Conservation (phyloP, 2,113 vertebrate species). For the Neomonachus schauinslandi region DNA sequence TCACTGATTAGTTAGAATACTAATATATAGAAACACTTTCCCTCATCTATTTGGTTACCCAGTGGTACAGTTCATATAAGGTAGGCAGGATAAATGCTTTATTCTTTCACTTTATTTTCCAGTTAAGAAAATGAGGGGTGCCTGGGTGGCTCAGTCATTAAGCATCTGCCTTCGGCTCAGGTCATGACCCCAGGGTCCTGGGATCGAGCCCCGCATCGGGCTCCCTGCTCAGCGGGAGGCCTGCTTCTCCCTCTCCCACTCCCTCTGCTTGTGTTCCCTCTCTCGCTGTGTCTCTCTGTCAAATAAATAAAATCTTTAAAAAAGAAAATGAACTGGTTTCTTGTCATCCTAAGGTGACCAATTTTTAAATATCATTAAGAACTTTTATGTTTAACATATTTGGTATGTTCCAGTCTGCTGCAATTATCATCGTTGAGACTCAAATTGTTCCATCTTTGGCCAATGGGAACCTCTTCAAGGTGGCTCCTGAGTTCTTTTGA, state of each 20-base stretch:
- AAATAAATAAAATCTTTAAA: no score
- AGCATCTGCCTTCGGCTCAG: no score
- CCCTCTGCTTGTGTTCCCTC: no score
- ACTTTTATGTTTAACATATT: slow-evolving; percentile 18
- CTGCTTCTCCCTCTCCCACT: no score
- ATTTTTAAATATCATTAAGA: slow-evolving; percentile 15
- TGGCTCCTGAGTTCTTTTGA: not conserved
- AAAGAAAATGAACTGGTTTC: not conserved
- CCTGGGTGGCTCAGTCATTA: no score
- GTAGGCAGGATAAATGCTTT: not conserved
- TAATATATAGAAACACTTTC: not conserved
- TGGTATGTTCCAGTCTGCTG: not conserved
- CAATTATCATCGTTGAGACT: not conserved
- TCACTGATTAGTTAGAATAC: slow-evolving; percentile 10
- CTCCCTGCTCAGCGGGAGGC: no score
- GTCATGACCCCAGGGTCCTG: no score
- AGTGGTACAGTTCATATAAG: not conserved
- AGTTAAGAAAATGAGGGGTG: not conserved
- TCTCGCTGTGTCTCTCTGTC: no score
- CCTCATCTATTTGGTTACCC: not conserved
- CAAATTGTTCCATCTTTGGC: not conserved
- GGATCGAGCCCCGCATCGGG: no score
- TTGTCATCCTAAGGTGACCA: not conserved
- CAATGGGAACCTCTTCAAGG: not conserved
- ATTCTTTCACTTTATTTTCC: not conserved